Evolutionary conservation across 2,797 vertebrate species (phyloP), one percentile per base, ranked within the genome.

Genomic region (Salmo trutta): DNA sequence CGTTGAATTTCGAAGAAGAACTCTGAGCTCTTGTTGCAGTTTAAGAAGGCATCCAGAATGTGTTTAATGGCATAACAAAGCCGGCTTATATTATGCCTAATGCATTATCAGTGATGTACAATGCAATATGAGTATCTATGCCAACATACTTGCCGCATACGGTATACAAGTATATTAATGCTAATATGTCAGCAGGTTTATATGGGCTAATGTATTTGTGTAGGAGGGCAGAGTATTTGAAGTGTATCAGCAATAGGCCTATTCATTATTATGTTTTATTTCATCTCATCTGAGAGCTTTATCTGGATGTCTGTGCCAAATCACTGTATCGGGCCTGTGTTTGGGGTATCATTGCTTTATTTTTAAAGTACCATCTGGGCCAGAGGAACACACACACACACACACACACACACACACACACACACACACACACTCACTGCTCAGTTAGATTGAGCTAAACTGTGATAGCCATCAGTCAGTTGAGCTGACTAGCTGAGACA

Each of bases 291-390:
- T 16, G 62, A 4, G 24, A 24, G 21, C 62, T 19, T 5, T 27
- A 65, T 59, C 56, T 59, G 19, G n/a, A 19, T 7, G 21, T 59
- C 56, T 19, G 56, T 59, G 19, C 56, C 24, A 67, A 29, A 33
- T 19, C 29, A 78, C 75, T 75, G 71, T 77, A 70, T 81, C 64
- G 62, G 10, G 41, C 10, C 75, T 77, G 59, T 79, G 29, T 75
- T 84, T 82, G 75, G 74, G 71, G 76, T 27, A 80, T 15, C 62
- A 53, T 7, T 56, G 27, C 12, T 54, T 52, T 72, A 14, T 53
- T 75, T 82, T 82, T 71, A 79, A 67, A 75, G 59, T 76, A 82
- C 83, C 79, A 88, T 86, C 81, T 89, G 83, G 75, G 59, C 41
- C 74, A 29, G 64, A 75, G 81, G 76, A 54, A 1, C 47, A 51